Percentiles rank a stretch among this genome's conserved stretches.
Evolutionary conservation across 2,888 invertebrate genomes (phyloP).

Genomic region (Epiblema foenella): DNA sequence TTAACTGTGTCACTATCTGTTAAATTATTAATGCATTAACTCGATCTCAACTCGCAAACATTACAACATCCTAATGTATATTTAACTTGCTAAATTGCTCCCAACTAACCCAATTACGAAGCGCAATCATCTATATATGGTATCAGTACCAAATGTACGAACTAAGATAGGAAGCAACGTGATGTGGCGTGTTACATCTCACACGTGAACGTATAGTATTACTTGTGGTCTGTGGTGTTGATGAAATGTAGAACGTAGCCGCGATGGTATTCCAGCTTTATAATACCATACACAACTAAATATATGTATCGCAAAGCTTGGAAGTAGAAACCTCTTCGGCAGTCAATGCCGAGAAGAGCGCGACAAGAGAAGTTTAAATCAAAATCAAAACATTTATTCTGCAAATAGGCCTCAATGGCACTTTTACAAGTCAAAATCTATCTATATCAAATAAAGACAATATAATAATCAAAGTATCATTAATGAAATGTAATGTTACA

Average conservation of each 20-base stretch:
- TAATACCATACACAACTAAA: background rate
- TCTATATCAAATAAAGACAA: no score
- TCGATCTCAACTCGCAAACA: background rate
- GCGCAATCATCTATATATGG: constrained; percentile 1
- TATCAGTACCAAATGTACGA: background rate
- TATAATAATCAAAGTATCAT: no score
- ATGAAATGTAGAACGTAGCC: constrained; percentile 9
- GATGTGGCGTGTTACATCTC: background rate
- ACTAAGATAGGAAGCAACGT: background rate
- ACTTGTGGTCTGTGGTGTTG: constrained; percentile 29
- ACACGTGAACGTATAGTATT: constrained; percentile 6
- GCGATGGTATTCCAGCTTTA: background rate
- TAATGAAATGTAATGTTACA: no score
- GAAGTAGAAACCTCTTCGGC: background rate
- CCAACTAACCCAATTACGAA: constrained; percentile 19
- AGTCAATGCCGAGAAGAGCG: no score
- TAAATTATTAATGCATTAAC: constrained; percentile 7
- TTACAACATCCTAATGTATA: constrained; percentile 24
- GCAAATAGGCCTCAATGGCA: no score
- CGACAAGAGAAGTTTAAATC: no score
- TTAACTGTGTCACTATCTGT: background rate
- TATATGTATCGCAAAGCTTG: background rate
- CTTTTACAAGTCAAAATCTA: no score
- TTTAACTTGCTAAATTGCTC: constrained; percentile 24
- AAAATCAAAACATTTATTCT: no score